Conservation (phyloP, 2,113 vertebrate genomes). For the Lethenteron reissneri region DNA sequence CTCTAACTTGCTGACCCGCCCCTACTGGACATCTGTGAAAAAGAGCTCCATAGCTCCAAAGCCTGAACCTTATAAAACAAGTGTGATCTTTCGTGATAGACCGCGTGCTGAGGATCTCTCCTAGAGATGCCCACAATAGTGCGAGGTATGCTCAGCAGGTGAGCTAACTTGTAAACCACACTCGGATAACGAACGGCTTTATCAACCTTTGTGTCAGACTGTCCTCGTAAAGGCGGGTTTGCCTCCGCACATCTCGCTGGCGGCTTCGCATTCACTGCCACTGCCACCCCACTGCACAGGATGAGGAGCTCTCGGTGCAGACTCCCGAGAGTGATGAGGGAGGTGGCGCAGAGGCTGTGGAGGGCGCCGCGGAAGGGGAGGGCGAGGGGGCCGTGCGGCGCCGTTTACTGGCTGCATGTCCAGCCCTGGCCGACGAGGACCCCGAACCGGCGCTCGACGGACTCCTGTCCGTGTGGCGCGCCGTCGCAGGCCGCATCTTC, state of each 20-base stretch:
- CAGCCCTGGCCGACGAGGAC: slow-evolving; percentile 65
- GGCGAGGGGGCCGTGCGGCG: slow-evolving; percentile 90
- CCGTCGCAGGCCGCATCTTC: slow-evolving; percentile 85
- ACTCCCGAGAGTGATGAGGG: slow-evolving; percentile 58
- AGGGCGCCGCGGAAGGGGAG: slow-evolving; percentile 72
- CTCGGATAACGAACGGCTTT: too few species aligned
- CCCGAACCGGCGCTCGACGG: slow-evolving; percentile 52
- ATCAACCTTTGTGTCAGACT: too few species aligned
- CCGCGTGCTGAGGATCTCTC: too few species aligned
- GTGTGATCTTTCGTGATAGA: too few species aligned
- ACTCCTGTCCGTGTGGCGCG: slow-evolving; percentile 71
- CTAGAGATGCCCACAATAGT: too few species aligned
- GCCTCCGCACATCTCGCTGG: neutral
- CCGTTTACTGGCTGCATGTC: slow-evolving; percentile 57
- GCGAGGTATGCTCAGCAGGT: too few species aligned
- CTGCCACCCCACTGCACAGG: slow-evolving; percentile 25
- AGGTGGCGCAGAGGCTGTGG: slow-evolving; percentile 80
- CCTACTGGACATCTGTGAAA: too few species aligned
- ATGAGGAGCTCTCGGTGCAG: slow-evolving; percentile 87
- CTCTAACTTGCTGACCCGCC: too few species aligned
- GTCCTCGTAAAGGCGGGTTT: neutral
- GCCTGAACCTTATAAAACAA: too few species aligned
- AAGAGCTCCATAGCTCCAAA: too few species aligned
- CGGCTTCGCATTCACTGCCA: neutral
- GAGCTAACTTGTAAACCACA: too few species aligned